A percentile compares a stretch with the other conserved stretches of the same genome.
Evolutionary conservation across 37 sponge, comb jelly and placozoan species (phyloP).

Genomic region (Petrosia ficiformis): DNA sequence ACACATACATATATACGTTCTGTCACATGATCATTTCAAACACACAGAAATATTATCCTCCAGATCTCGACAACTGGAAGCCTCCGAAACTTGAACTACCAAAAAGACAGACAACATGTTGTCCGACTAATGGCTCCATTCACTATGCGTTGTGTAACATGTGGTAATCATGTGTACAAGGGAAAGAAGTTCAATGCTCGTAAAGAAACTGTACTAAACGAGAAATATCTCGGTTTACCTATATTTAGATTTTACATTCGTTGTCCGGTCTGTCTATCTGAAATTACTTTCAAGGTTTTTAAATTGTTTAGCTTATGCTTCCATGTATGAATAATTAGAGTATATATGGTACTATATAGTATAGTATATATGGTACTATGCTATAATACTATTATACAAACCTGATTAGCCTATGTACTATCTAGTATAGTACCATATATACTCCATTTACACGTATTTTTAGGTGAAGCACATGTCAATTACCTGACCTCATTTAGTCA

Average conservation of each 20-base stretch:
- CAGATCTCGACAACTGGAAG: slow-evolving; percentile 90
- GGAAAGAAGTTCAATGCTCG: slow-evolving; percentile 97
- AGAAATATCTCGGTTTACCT: slow-evolving; percentile 87
- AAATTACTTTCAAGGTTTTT: slow-evolving; percentile 87
- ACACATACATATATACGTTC: background rate
- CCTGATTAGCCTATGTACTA: no score
- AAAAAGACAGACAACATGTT: slow-evolving; percentile 83
- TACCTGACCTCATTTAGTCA: background rate
- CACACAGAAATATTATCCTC: slow-evolving; percentile 97
- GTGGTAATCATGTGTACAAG: slow-evolving; percentile 96
- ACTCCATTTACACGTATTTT: no score
- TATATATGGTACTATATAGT: no score
- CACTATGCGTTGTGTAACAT: slow-evolving; percentile 95
- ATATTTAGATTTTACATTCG: slow-evolving; percentile 94
- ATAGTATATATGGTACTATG: no score
- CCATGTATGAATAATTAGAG: background rate
- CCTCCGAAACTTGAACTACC: slow-evolving; percentile 80
- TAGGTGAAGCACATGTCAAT: no score
- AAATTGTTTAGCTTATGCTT: background rate
- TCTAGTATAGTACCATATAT: no score
- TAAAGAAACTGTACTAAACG: slow-evolving; percentile 81
- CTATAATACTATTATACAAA: no score
- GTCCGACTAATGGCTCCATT: slow-evolving; percentile 96
- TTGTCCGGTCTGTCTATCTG: slow-evolving; percentile 92
- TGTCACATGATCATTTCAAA: no score